Base-by-base conservation (phyloP, 2,888 invertebrate genomes). In the Eupithecia pulchellata region DNA sequence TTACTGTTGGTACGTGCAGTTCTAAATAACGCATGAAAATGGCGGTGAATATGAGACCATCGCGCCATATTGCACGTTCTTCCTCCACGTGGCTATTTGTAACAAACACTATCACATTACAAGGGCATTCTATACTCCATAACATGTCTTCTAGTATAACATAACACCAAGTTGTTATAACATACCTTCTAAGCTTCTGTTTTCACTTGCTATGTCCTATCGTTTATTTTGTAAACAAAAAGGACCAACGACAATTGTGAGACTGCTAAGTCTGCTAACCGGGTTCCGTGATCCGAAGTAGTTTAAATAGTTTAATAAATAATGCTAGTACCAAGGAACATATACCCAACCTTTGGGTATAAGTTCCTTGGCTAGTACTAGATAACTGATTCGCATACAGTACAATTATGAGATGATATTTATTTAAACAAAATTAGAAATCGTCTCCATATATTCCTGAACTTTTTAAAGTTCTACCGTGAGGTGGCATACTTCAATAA, bases 91-190 rank as follows among this genome's bases (percentile, higher is more conserved):
- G 86, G 81, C 79, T 73, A 68, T 77, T 70, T 69, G 71, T 69
- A 77, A 75, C 82, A 87, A 86, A 86, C 84, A 86, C 82, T 77
- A 73, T 89, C 81, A 74, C 77, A 86, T 89, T 88, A 84, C 89
- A 83, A 77, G 77, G 71, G 73, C 76, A 84, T 85, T 81, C 77
- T 17, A 52, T 61, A 36, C 11, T 52, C 52, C 52, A 52, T 52
- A 20, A 52, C 13, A 47, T 20, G 20, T 9, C 20, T 52, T 1
- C 52, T n/a, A 52, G 11, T 25, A 52, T 52, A 52, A 52, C 52
- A 52, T 25, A 25, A 11, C 52, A 25, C 25, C 25, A 25, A 52
- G 20, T 47, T 47, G 47, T 20, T 4, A 36, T 36, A 39, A 39
- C 39, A 39, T 39, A 20, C 20, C 20, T 8, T 13, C 25, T 52